phyloP scores from a whole-genome alignment of 2,113 vertebrate genomes.

The Cichladusa arquata region DNA sequence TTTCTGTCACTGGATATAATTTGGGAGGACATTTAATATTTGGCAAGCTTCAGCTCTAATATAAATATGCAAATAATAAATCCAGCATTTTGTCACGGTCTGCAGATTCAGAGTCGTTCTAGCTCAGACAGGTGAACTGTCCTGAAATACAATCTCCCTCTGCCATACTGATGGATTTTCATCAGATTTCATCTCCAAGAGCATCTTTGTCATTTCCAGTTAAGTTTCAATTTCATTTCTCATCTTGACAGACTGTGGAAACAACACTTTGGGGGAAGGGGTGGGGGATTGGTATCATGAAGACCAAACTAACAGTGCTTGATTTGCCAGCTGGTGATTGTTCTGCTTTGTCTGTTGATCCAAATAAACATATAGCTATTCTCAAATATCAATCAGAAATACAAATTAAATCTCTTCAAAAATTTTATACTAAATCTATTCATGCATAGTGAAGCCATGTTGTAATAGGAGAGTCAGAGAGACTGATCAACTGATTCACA shows the following conservation, averaged over 20 bases:
- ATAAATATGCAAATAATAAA: conserved; percentile 3
- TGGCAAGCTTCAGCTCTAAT: not conserved
- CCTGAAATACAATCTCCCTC: not conserved
- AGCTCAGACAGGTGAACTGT: not conserved
- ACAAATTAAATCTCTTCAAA: not conserved
- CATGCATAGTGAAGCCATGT: not conserved
- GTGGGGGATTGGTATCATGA: not conserved
- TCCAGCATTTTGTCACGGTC: not conserved
- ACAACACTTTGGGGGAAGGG: not conserved
- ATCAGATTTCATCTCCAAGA: conserved; percentile 2
- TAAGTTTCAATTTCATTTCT: conserved; percentile 28
- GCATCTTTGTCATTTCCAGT: not conserved
- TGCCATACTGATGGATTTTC: conserved; percentile 16
- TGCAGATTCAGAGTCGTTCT: not conserved
- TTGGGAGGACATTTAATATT: not conserved
- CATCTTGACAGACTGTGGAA: not conserved
- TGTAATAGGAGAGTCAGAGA: not conserved
- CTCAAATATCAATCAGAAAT: not conserved
- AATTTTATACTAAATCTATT: not conserved
- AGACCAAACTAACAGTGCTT: not conserved
- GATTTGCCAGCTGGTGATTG: not conserved
- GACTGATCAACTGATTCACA: not conserved
- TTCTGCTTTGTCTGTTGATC: not conserved
- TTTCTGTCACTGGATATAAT: not conserved
- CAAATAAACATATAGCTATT: not conserved